A percentile compares a stretch with the other conserved stretches of the same genome.
These are phyloP conservation scores for Erpobdella octoculata DNA, from an alignment of 2,888 invertebrate genomes.

Conservation along the genomic window DNA sequence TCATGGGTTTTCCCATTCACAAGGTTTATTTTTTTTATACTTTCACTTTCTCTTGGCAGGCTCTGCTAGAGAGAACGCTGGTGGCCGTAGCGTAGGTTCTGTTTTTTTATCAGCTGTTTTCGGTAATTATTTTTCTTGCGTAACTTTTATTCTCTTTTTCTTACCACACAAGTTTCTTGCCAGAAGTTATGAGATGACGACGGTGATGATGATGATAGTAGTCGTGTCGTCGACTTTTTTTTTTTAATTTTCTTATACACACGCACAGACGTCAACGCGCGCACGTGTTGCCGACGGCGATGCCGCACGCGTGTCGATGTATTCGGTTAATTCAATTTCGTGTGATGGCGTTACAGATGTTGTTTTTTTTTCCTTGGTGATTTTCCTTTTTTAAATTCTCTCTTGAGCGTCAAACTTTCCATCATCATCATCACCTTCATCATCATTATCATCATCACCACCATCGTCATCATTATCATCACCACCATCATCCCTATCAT, in stretches of 20 bases:
- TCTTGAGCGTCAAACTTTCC: not conserved
- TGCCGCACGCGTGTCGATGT: not conserved
- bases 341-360: not conserved
- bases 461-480: not conserved
- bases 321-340: not conserved
- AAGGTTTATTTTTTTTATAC: no score
- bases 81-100: no score
- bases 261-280: not conserved
- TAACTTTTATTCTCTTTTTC: no score
- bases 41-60: no score
- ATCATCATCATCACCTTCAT: not conserved
- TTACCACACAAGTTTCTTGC: no score
- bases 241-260: not conserved
- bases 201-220: not conserved
- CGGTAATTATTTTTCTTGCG: no score
- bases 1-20: no score
- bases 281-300: no score
- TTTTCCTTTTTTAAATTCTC: not conserved
- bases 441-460: not conserved
- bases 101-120: no score
- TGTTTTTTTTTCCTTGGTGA: not conserved
- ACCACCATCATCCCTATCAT: not conserved
- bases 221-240: not conserved
- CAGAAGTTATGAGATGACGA: no score
- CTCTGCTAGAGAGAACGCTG: no score